Evolutionary conservation across 2,888 invertebrate genomes (phyloP).

Genomic region (Yponomeuta evonymella): DNA sequence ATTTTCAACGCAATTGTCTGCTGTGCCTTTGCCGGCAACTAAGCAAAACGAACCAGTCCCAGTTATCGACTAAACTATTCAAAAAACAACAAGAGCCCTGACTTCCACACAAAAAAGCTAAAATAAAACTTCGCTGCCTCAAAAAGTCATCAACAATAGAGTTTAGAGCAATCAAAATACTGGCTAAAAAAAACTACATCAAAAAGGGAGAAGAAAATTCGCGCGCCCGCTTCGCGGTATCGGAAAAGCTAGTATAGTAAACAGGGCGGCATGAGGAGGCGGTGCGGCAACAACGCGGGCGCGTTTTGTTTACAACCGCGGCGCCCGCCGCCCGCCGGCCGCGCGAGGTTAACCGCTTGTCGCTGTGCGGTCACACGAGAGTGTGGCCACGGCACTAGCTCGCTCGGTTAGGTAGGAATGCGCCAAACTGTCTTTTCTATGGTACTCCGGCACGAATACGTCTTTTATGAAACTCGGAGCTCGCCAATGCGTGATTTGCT

Average conservation of each 20-base stretch:
- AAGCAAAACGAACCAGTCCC: no score
- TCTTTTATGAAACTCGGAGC: background rate
- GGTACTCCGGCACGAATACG: background rate
- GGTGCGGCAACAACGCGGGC: constrained; percentile 55
- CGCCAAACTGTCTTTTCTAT: background rate
- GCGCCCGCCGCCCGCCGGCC: constrained; percentile 27
- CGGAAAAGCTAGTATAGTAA: constrained; percentile 27
- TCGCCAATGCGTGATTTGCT: background rate
- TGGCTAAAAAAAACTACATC: background rate
- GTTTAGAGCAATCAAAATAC: background rate
- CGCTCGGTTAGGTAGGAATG: background rate
- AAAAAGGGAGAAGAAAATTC: background rate
- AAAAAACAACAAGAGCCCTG: background rate
- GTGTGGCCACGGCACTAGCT: constrained; percentile 6
- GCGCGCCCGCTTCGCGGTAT: constrained; percentile 9
- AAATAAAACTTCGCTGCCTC: background rate
- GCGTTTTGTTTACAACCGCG: constrained; percentile 60
- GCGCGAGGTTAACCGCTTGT: constrained; percentile 40
- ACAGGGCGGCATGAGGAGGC: constrained; percentile 34
- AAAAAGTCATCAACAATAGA: background rate
- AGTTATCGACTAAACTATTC: no score
- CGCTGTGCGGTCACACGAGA: constrained; percentile 31
- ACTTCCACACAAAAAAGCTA: background rate
- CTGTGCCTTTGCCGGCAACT: background rate
- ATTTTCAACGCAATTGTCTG: background rate